Conservation (phyloP, 2,113 vertebrate genomes). For the Scortum barcoo region DNA sequence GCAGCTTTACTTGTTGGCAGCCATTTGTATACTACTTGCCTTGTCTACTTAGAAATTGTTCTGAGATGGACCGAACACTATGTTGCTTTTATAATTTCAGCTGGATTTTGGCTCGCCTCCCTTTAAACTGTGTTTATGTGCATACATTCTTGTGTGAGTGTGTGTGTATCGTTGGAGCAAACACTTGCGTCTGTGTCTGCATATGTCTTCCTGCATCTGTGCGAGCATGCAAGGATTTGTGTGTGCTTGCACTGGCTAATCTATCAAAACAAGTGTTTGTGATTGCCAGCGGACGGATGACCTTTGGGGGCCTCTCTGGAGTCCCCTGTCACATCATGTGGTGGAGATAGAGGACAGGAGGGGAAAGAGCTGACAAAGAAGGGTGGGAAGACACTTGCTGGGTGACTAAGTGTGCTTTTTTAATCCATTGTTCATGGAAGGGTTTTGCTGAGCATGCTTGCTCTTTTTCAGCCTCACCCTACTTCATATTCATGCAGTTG, state of each 20-base stretch:
- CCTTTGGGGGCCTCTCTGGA: conserved; percentile 67
- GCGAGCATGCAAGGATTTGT: conserved; percentile 24
- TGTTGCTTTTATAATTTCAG: conserved; percentile 5
- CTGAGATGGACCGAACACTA: background rate
- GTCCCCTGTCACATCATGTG: conserved; percentile 63
- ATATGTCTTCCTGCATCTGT: conserved; percentile 11
- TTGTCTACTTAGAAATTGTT: background rate
- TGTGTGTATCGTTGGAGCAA: conserved; percentile 4
- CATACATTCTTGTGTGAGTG: background rate
- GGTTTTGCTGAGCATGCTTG: conserved; percentile 59
- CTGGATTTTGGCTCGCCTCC: background rate
- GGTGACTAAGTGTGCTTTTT: conserved; percentile 44
- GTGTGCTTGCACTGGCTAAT: conserved; percentile 63
- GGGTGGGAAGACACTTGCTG: conserved; percentile 46
- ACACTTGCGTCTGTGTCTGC: conserved; percentile 1
- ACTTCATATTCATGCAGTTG: conserved; percentile 53
- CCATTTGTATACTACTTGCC: conserved; percentile 4
- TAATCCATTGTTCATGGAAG: conserved; percentile 29
- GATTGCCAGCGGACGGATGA: conserved; percentile 73
- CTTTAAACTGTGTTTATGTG: background rate
- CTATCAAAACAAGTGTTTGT: conserved; percentile 80
- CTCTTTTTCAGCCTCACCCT: conserved; percentile 43
- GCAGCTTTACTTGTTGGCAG: conserved; percentile 4
- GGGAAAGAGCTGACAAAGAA: conserved; percentile 62
- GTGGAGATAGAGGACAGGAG: conserved; percentile 50